These are phyloP conservation scores for Brachyopa scutellaris DNA, from an alignment of 2,888 invertebrate genomes.

Conservation along the genomic window DNA sequence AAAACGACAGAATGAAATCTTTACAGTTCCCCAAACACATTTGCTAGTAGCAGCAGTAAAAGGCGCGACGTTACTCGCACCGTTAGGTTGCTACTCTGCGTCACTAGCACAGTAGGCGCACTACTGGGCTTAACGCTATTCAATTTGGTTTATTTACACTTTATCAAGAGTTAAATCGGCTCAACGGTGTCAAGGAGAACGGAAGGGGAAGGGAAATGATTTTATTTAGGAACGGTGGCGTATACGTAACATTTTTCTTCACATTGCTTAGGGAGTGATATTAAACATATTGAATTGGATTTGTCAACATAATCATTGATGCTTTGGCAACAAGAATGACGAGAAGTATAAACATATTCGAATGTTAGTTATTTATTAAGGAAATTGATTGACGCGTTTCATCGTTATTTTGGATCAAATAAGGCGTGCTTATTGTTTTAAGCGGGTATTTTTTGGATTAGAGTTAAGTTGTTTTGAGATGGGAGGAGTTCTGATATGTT, in stretches of 20 bases:
- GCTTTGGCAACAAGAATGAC: neutral
- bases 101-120: neutral
- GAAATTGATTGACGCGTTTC: neutral
- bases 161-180: conserved; percentile 23
- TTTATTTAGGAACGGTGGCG: neutral
- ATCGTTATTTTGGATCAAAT: neutral
- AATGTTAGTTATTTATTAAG: neutral
- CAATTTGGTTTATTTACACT: conserved; percentile 16
- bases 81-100: conserved; percentile 7
- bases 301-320: conserved; percentile 2
- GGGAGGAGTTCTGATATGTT: too few species aligned
- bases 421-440: neutral
- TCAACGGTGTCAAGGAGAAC: neutral
- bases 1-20: neutral
- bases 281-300: neutral
- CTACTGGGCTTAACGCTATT: conserved; percentile 15
- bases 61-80: neutral
- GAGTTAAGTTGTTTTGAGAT: too few species aligned
- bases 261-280: neutral
- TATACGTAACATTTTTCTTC: conserved; percentile 3
- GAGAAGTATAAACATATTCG: neutral
- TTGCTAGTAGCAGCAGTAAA: neutral
- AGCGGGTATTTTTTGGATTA: too few species aligned
- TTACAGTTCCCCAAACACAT: neutral
- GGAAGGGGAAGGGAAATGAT: neutral